Percentiles rank a stretch among this genome's conserved stretches.
phyloP scores from a whole-genome alignment of 2,888 invertebrate genomes.

The Macroteleia sp. region DNA sequence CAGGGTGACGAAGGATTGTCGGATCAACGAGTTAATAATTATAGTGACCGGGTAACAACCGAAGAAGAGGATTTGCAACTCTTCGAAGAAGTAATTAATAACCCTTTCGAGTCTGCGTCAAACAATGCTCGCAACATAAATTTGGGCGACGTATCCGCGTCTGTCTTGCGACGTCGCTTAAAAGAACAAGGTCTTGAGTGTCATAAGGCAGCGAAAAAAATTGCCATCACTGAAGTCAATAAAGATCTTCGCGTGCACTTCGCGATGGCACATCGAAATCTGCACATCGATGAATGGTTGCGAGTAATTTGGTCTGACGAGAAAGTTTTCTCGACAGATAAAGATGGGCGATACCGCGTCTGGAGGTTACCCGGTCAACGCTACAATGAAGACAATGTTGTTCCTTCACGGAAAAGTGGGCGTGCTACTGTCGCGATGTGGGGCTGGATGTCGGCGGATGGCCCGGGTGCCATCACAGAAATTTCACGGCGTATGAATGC shows the following conservation, averaged over 20 bases:
- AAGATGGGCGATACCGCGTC: constrained; percentile 33
- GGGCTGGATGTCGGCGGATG: constrained; percentile 49
- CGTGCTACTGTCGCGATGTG: constrained; percentile 47
- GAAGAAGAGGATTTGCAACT: too few species aligned
- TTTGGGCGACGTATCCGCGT: too few species aligned
- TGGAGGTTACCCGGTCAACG: constrained; percentile 18
- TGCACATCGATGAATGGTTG: too few species aligned
- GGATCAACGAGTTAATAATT: too few species aligned
- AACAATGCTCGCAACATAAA: too few species aligned
- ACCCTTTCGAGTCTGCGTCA: too few species aligned
- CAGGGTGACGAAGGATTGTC: too few species aligned
- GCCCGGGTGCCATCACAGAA: constrained; percentile 31
- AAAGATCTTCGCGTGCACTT: background rate
- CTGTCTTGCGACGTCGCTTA: too few species aligned
- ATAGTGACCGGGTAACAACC: too few species aligned
- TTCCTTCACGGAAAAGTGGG: constrained; percentile 31
- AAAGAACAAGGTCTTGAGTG: background rate
- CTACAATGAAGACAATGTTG: constrained; percentile 1
- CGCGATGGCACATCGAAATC: too few species aligned
- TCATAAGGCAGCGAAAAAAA: background rate
- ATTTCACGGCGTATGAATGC: background rate
- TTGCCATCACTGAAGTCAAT: background rate
- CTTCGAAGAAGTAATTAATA: too few species aligned
- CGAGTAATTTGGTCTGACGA: too few species aligned
- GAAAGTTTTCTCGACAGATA: background rate